Evolutionary conservation across 1,140 invertebrate species (phyloP), one percentile per base, ranked within the genome.

Genomic region (Drosophila ogumai): DNA sequence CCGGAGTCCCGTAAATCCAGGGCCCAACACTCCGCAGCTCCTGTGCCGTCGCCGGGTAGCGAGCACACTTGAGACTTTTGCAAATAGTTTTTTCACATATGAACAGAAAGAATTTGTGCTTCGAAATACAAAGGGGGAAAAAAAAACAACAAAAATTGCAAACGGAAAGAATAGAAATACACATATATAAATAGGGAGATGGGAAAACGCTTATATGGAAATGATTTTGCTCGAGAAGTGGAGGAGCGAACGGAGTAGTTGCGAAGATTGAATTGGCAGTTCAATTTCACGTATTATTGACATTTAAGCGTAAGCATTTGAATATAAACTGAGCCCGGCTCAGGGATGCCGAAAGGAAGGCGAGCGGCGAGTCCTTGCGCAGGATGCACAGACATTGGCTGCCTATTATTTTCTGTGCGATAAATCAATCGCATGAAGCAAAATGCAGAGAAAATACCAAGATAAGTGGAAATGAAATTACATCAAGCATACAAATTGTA

Each of bases 281-380:
- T 90, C 85, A 90, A 90, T 90, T 90, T 90, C 86, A 90, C 85
- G 81, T 90, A 81, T 90, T 90, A 90, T 90, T 90, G 85, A 90
- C 85, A 90, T 85, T 90, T 81, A 85, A 90, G 67, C 75, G 65
- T 72, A 61, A 75, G 80, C 79, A 88, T 80, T 77, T 68, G 75
- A 61, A 82, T 82, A 82, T 85, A 72, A 79, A 76, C 58, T 73
- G 77, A 64, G 58, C 44, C 50, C 72, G 60, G 73, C 77, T 71
- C 78, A 59, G 56, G 71, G 64, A 82, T 79, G 41, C 75, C 38
- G 52, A 50, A 40, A 12, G 56, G 41, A 56, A 17, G 50, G 25
- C 38, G 50, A 55, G 38, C 34, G 38, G 25, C 44, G 54, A 72
- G 66, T 72, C 68, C 69, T 50, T 59, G 17, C 54, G 8, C 54